Conservation (phyloP, 2,797 vertebrate species). For the Typhlichthys eigenmanni region DNA sequence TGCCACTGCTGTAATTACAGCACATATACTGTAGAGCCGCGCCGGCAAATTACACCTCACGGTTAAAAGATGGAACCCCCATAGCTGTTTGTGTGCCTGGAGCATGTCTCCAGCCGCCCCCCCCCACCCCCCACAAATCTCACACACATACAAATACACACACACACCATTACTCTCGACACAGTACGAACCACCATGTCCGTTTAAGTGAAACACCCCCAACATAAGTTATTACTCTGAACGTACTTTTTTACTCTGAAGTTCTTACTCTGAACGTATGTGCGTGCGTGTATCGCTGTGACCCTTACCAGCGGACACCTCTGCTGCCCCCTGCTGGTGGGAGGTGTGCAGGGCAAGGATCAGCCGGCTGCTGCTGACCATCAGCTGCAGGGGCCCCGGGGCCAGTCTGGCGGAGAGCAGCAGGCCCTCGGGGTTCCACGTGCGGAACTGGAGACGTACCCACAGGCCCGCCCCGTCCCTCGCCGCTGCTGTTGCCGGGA, state of each 20-base stretch:
- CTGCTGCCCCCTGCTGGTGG: conserved; percentile 69
- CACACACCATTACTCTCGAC: too few relatives aligned
- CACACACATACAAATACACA: too few relatives aligned
- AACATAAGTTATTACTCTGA: too few relatives aligned
- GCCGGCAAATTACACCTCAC: too few relatives aligned
- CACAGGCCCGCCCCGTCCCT: conserved; percentile 80
- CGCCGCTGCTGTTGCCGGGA: conserved; percentile 77
- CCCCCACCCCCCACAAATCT: too few relatives aligned
- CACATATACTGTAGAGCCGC: too few relatives aligned
- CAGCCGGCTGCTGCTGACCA: conserved; percentile 80
- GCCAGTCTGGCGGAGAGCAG: conserved; percentile 84
- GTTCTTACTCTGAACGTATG: background rate
- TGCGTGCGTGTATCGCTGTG: background rate
- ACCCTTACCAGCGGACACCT: conserved; percentile 84
- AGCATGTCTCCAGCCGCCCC: too few relatives aligned
- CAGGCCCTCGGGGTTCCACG: conserved; percentile 91
- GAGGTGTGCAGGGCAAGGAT: conserved; percentile 81
- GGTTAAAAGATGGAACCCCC: too few relatives aligned
- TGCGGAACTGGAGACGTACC: conserved; percentile 93
- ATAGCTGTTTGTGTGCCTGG: too few relatives aligned
- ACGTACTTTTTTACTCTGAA: too few relatives aligned
- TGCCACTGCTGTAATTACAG: background rate
- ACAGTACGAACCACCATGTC: too few relatives aligned
- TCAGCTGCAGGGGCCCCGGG: conserved; percentile 83
- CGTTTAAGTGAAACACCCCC: too few relatives aligned